A percentile compares a stretch with the other conserved stretches of the same genome.
These are phyloP conservation scores for Amphipoea lucens DNA, from an alignment of 2,888 invertebrate genomes.

Conservation along the genomic window DNA sequence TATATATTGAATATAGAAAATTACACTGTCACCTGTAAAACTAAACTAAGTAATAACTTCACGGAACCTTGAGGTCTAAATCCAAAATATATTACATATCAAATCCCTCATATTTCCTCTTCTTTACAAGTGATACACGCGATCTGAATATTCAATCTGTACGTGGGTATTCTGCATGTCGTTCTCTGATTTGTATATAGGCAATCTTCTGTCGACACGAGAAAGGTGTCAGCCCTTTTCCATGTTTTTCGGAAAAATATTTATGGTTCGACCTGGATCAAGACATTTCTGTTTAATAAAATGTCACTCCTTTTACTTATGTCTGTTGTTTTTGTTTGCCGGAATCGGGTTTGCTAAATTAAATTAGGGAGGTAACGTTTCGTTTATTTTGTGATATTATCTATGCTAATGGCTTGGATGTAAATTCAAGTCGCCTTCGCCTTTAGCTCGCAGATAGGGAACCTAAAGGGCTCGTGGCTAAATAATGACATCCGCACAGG, in stretches of 20 bases:
- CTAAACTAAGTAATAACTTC: constrained; percentile 11
- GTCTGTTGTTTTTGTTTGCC: constrained; percentile 27
- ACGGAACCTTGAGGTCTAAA: not conserved
- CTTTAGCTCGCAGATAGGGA: not conserved
- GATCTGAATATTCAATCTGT: constrained; percentile 58
- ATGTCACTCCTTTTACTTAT: constrained; percentile 42
- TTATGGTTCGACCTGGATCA: constrained; percentile 42
- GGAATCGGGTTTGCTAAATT: constrained; percentile 15
- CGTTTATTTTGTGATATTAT: constrained; percentile 7
- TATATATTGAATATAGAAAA: not conserved
- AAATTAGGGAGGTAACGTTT: not conserved
- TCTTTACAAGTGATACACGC: constrained; percentile 31
- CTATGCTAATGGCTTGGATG: constrained; percentile 9
- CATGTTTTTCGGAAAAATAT: constrained; percentile 43
- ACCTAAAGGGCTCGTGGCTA: too few relatives aligned
- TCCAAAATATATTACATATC: constrained; percentile 20
- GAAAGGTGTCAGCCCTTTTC: constrained; percentile 45
- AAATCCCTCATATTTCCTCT: constrained; percentile 27
- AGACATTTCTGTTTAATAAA: constrained; percentile 36
- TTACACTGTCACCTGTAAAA: not conserved
- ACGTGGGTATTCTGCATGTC: constrained; percentile 32
- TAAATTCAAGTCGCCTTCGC: not conserved
- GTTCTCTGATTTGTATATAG: constrained; percentile 52
- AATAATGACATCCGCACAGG: too few relatives aligned
- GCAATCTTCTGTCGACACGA: constrained; percentile 43